Evolutionary conservation across 1,140 invertebrate species (phyloP).

Genomic region (Sycobia sp.): DNA sequence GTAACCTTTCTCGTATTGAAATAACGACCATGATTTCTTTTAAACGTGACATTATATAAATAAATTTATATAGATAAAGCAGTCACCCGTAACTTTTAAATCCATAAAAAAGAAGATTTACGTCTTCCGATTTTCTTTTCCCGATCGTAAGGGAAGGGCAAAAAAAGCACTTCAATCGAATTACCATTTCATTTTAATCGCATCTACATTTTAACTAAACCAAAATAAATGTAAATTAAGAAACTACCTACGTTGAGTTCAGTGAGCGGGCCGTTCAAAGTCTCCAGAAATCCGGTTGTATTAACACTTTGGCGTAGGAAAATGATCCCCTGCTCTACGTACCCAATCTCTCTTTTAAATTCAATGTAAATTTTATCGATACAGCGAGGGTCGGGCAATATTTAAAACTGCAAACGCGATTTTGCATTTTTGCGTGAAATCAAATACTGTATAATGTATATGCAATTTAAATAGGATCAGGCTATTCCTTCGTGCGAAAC

Average conservation of each 20-base stretch:
- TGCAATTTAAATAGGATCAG: no score
- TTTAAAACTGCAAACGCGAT: slow-evolving; percentile 1
- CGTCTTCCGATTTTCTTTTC: background rate
- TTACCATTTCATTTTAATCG: slow-evolving; percentile 31
- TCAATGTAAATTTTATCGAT: slow-evolving; percentile 31
- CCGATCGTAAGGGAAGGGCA: background rate
- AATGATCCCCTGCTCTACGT: background rate
- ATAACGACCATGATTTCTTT: no score
- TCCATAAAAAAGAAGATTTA: background rate
- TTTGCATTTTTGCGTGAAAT: no score
- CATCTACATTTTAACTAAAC: slow-evolving; percentile 29
- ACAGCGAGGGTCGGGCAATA: background rate
- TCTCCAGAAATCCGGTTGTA: background rate
- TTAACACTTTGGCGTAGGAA: slow-evolving; percentile 25
- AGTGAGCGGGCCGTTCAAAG: slow-evolving; percentile 11
- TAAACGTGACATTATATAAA: no score
- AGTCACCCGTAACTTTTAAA: slow-evolving; percentile 11
- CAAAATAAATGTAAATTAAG: slow-evolving; percentile 32
- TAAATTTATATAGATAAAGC: background rate
- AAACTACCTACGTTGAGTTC: slow-evolving; percentile 8
- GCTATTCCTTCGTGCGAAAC: no score
- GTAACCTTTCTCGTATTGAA: no score
- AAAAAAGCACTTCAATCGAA: slow-evolving; percentile 25
- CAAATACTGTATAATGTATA: no score
- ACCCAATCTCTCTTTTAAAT: slow-evolving; percentile 10